These are phyloP conservation scores for Leptosomus discolor DNA, from an alignment of 2,113 vertebrate species.

Conservation along the genomic window DNA sequence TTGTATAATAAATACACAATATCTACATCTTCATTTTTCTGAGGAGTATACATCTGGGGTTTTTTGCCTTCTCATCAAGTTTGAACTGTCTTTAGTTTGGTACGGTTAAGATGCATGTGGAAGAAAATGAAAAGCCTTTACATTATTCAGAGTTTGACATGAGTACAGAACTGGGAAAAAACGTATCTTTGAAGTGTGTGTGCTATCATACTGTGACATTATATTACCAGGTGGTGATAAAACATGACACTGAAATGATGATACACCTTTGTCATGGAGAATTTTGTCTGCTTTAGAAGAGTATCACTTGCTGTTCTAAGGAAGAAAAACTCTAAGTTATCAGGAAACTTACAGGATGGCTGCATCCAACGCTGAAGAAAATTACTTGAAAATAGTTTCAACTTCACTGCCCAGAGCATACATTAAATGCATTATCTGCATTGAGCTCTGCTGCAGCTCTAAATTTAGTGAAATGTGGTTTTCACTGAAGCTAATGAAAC, in stretches of 20 bases:
- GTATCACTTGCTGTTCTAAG: neutral
- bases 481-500: constrained; percentile 61
- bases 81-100: neutral
- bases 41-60: neutral
- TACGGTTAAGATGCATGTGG: neutral
- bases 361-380: constrained; percentile 51
- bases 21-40: neutral
- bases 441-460: constrained; percentile 52
- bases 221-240: neutral
- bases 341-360: constrained; percentile 29
- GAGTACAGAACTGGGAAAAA: neutral
- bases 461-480: constrained; percentile 62
- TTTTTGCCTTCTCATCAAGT: neutral
- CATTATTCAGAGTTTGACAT: neutral
- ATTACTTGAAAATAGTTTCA: constrained; percentile 66
- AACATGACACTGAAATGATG: neutral
- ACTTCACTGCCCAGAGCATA: constrained; percentile 62
- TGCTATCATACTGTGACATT: neutral
- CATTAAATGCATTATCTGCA: constrained; percentile 57
- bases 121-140: neutral
- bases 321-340: constrained; percentile 44
- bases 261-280: neutral
- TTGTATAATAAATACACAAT: neutral
- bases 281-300: constrained; percentile 3
- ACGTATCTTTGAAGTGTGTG: neutral